A percentile compares a stretch with the other conserved stretches of the same genome.
Conservation (phyloP, 2,797 vertebrate species). For the Allobates femoralis region DNA sequence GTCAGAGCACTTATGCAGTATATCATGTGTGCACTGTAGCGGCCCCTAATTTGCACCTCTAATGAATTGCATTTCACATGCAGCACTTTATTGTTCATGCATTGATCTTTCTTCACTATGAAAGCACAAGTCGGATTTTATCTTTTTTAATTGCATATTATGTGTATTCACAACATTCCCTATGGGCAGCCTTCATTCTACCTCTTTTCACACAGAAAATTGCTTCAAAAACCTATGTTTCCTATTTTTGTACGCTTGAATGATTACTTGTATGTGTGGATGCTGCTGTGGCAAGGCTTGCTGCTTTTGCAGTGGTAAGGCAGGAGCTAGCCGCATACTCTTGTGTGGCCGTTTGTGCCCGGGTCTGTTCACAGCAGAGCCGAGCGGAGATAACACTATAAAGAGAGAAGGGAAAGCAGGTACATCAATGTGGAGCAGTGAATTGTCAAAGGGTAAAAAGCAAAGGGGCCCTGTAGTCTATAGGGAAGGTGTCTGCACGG, state of each 20-base stretch:
- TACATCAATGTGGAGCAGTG: slow-evolving; percentile 70
- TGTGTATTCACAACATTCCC: neutral
- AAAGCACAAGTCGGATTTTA: neutral
- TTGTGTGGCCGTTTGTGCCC: slow-evolving; percentile 92
- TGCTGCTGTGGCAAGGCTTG: slow-evolving; percentile 84
- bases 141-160: neutral
- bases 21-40: neutral
- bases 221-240: neutral
- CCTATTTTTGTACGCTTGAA: slow-evolving; percentile 81
- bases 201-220: no score
- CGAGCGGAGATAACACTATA: slow-evolving; percentile 97
- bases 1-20: no score
- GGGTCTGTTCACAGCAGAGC: slow-evolving; percentile 95
- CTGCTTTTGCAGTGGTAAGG: slow-evolving; percentile 80
- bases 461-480: neutral
- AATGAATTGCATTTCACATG: neutral
- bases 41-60: neutral
- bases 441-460: slow-evolving; percentile 12
- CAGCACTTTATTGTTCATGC: slow-evolving; percentile 15
- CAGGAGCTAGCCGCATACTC: slow-evolving; percentile 91
- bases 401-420: slow-evolving; percentile 76
- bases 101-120: neutral
- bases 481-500: neutral
- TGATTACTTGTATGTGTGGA: slow-evolving; percentile 98
- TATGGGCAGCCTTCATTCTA: neutral